These are phyloP conservation scores for Marisa cornuarietis DNA, from an alignment of 1,140 invertebrate species.

Conservation along the genomic window DNA sequence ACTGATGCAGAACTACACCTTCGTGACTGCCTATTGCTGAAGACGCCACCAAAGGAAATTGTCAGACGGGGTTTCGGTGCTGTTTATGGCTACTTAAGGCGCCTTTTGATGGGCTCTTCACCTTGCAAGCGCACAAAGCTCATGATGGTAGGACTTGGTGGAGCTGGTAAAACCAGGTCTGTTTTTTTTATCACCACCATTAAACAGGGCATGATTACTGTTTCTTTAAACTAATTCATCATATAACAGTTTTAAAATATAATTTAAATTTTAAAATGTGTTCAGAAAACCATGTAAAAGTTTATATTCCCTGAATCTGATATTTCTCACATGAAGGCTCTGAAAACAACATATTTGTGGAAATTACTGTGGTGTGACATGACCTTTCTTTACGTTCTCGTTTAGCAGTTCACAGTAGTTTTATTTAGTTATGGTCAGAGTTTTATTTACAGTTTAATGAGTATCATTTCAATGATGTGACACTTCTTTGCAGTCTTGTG, in stretches of 20 bases:
- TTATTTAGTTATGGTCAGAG: too few relatives aligned
- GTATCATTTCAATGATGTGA: neutral
- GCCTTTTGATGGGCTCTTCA: conserved; percentile 53
- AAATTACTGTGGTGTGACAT: too few relatives aligned
- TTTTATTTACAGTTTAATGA: neutral
- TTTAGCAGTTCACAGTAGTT: too few relatives aligned
- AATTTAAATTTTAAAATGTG: too few relatives aligned
- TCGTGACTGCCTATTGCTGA: conserved; percentile 53
- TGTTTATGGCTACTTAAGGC: conserved; percentile 55
- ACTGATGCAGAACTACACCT: conserved; percentile 46
- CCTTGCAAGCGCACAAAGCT: conserved; percentile 63
- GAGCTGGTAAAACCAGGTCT: conserved; percentile 66
- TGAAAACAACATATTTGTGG: too few relatives aligned
- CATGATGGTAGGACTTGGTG: conserved; percentile 65
- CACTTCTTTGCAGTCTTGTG: conserved; percentile 44
- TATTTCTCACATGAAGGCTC: too few relatives aligned
- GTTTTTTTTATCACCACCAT: neutral
- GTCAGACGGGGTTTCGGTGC: conserved; percentile 54
- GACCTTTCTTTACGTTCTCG: too few relatives aligned
- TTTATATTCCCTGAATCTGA: too few relatives aligned
- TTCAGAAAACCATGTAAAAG: too few relatives aligned
- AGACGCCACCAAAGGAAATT: conserved; percentile 63
- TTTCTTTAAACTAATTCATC: too few relatives aligned
- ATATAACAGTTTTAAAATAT: too few relatives aligned
- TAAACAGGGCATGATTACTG: too few relatives aligned